Evolutionary conservation across 2,888 invertebrate species (phyloP).

Genomic region (Agelastica alni): DNA sequence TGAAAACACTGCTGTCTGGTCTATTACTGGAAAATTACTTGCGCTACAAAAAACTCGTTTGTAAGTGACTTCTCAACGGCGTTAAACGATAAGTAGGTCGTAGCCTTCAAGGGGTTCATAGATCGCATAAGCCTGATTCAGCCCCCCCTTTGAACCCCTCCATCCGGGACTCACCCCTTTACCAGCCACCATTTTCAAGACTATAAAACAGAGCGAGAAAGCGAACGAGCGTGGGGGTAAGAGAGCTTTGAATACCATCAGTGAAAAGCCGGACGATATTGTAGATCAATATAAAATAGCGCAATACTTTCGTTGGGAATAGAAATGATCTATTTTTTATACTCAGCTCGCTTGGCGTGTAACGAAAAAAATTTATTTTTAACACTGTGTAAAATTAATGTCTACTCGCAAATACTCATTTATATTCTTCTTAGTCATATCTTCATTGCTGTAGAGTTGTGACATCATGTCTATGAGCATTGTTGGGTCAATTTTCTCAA

Average conservation of each 20-base stretch:
- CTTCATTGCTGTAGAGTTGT: too few relatives aligned
- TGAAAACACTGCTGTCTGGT: not conserved
- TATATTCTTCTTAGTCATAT: too few relatives aligned
- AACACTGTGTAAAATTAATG: too few relatives aligned
- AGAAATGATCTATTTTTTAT: not conserved
- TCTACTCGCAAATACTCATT: too few relatives aligned
- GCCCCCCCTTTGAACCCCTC: conserved; percentile 29
- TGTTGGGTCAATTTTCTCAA: too few relatives aligned
- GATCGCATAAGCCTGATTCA: conserved; percentile 57
- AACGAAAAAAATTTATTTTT: too few relatives aligned
- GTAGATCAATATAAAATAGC: conserved; percentile 27
- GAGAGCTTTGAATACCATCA: conserved; percentile 20
- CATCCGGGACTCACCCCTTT: not conserved
- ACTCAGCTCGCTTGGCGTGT: too few relatives aligned
- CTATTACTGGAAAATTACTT: not conserved
- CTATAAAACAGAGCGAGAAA: conserved; percentile 29
- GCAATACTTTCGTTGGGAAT: not conserved
- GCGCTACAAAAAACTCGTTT: conserved; percentile 9
- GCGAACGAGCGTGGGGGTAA: conserved; percentile 15
- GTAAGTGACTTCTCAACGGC: conserved; percentile 10
- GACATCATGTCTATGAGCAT: too few relatives aligned
- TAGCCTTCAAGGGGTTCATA: conserved; percentile 62
- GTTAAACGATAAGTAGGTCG: conserved; percentile 57
- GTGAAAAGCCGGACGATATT: conserved; percentile 26
- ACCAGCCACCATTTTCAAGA: conserved; percentile 2